Evolutionary conservation across 2,113 vertebrate genomes (phyloP).

Genomic region (Limnothrissa miodon): DNA sequence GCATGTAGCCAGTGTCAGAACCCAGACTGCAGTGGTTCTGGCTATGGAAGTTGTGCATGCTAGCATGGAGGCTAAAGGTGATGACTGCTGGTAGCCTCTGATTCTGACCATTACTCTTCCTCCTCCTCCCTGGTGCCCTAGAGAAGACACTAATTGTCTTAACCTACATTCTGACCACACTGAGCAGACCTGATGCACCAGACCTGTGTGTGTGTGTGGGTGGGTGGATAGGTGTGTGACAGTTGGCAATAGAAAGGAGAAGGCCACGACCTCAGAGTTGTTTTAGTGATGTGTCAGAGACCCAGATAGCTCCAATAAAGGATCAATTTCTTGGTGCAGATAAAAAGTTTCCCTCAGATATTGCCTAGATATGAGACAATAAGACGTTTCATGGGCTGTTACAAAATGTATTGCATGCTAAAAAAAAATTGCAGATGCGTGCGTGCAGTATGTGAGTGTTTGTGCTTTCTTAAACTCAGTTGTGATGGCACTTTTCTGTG

Average conservation of each 20-base stretch:
- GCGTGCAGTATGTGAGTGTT: neutral
- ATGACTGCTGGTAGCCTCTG: neutral
- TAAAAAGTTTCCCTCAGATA: too few relatives aligned
- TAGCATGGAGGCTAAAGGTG: neutral
- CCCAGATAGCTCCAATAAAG: neutral
- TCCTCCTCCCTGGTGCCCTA: constrained; percentile 10
- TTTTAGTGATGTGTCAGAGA: neutral
- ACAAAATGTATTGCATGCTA: too few relatives aligned
- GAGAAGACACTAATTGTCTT: constrained; percentile 58
- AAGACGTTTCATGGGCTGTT: too few relatives aligned
- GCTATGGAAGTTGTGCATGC: neutral
- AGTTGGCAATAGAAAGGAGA: too few relatives aligned
- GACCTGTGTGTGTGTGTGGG: neutral
- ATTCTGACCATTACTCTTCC: neutral
- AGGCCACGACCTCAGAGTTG: neutral
- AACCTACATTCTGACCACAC: constrained; percentile 60
- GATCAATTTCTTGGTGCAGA: neutral
- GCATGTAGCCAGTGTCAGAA: too few relatives aligned
- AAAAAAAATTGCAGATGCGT: too few relatives aligned
- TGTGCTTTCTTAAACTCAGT: neutral
- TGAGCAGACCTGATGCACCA: constrained; percentile 28
- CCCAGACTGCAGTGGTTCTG: too few relatives aligned
- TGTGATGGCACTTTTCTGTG: constrained; percentile 13
- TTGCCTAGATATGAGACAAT: too few relatives aligned
- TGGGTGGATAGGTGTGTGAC: neutral